Percentiles rank a stretch among this genome's conserved stretches.
These are phyloP conservation scores for Cataglyphis livida DNA, from an alignment of 2,888 invertebrate genomes.

Conservation along the genomic window DNA sequence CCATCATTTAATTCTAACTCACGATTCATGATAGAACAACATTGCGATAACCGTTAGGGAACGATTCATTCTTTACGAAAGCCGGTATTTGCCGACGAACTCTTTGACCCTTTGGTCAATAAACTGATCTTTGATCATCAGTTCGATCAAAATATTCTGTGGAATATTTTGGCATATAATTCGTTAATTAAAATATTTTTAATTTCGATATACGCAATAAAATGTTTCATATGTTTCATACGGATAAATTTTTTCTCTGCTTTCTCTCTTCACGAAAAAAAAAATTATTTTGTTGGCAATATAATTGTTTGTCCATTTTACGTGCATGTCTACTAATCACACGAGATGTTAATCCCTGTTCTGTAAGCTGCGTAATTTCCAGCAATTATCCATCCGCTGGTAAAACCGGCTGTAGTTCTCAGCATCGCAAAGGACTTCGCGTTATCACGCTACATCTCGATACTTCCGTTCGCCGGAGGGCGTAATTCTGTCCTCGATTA, in stretches of 20 bases:
- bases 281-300: too few species aligned
- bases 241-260: not conserved
- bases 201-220: not conserved
- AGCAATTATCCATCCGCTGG: slow-evolving; percentile 82
- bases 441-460: slow-evolving; percentile 80
- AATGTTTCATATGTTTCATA: not conserved
- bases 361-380: slow-evolving; percentile 72
- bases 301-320: slow-evolving; percentile 13
- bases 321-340: not conserved
- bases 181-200: not conserved
- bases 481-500: slow-evolving; percentile 75
- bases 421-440: slow-evolving; percentile 76
- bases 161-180: not conserved
- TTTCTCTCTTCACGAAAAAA: not conserved
- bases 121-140: slow-evolving; percentile 5
- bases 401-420: slow-evolving; percentile 80
- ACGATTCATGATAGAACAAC: slow-evolving; percentile 61
- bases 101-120: slow-evolving; percentile 50
- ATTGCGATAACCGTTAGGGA: slow-evolving; percentile 53
- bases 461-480: slow-evolving; percentile 76
- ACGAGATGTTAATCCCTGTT: slow-evolving; percentile 72
- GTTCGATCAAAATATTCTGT: slow-evolving; percentile 17
- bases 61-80: slow-evolving; percentile 37
- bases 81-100: slow-evolving; percentile 26
- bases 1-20: slow-evolving; percentile 71